Conservation (phyloP, 2,888 invertebrate species). For the Lasioglossum pauxillum region DNA sequence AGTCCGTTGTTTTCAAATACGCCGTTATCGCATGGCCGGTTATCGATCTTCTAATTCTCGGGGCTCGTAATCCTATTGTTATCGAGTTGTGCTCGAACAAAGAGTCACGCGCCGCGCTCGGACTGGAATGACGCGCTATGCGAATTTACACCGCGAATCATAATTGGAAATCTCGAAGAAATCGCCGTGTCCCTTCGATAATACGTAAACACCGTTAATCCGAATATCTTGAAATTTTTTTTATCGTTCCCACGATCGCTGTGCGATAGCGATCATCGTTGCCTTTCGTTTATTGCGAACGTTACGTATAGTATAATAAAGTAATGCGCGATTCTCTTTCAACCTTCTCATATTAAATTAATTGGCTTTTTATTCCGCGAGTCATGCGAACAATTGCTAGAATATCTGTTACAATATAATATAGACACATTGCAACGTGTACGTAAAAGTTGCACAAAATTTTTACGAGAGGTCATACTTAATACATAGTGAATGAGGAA, state of each 20-base stretch:
- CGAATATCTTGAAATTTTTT: conserved; percentile 2
- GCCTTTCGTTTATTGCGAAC: neutral
- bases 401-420: neutral
- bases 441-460: neutral
- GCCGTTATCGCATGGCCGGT: conserved; percentile 20
- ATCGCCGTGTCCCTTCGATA: conserved; percentile 23
- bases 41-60: conserved; percentile 30
- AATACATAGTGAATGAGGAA: neutral
- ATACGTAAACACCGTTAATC: conserved; percentile 29
- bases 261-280: neutral
- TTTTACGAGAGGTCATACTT: neutral
- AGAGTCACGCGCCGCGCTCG: conserved; percentile 7
- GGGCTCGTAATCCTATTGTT: conserved; percentile 25
- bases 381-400: neutral
- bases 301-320: neutral
- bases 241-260: conserved; percentile 17
- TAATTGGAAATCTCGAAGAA: conserved; percentile 25
- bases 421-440: neutral
- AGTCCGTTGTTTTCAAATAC: conserved; percentile 34
- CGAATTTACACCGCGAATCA: conserved; percentile 13
- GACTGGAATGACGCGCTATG: neutral
- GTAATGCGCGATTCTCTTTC: neutral
- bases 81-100: conserved; percentile 3
- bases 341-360: neutral
- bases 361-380: neutral